Evolutionary conservation across 2,113 vertebrate genomes (phyloP), one percentile per base, ranked within the genome.

Genomic region (Eulemur macaco): DNA sequence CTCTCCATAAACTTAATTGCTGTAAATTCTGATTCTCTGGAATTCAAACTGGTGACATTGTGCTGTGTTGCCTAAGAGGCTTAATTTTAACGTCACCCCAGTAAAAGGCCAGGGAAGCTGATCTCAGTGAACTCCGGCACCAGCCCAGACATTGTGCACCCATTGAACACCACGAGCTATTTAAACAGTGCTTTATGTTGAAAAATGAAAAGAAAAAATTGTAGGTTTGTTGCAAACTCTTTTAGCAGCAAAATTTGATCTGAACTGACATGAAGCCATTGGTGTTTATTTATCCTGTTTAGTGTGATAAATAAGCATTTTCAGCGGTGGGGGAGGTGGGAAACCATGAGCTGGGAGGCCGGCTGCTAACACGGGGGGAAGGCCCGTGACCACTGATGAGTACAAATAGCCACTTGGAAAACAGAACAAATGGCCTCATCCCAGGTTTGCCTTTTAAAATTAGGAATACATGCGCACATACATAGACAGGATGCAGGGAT

Each of bases 281-380:
- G 45, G n/a, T 11, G 78, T 76, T 66, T 91, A 25, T 54, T 64
- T 64, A 54, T 13, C 34, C 76, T 34, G 39, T 15, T 88, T 6
- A 58, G 64, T 58, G 50, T 76, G 68, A 34, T 50, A 39, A 76
- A 68, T 73, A 39, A 68, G 21, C 25, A 6, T 54, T 89, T 84
- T 42, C 12, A 34, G 23, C 6, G 17, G 52, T 6, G 52, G 1
- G 52, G 52, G 52, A 1, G 50, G 74, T 29, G 2, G 9, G 27
- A 77, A 34, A 12, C 31, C 23, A 17, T 1, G 66, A 76, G 20
- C 66, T 5, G 0, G 21, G 68, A 64, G 10, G 17, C 6, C 23
- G 0, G 13, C 56, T 25, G 37, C 64, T 58, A 5, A 77, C 29
- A 5, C 3, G 0, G 2, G 0, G 2, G 23, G 37, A 15, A 11